Conservation (phyloP, 2,797 vertebrate species). For the Tauraco hartlaubi region DNA sequence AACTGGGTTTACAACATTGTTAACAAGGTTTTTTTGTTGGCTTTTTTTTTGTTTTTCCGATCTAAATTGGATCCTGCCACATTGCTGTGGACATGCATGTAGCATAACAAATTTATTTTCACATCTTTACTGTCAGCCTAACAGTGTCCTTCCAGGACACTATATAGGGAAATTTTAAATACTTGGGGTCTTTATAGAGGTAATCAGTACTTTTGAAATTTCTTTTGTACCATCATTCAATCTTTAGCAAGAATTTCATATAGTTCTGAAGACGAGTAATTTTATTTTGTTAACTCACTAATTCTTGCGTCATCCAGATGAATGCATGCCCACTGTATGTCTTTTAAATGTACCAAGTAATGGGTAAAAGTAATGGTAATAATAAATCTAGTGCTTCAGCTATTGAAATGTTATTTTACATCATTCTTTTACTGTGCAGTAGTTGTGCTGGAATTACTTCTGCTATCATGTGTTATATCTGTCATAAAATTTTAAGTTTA, state of each 20-base stretch:
- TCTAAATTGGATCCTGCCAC: neutral
- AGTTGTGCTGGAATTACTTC: constrained; percentile 11
- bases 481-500: neutral
- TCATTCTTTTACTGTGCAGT: neutral
- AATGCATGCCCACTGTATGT: neutral
- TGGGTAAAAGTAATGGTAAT: neutral
- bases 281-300: neutral
- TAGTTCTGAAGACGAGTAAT: neutral
- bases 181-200: neutral
- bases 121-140: neutral
- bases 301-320: neutral
- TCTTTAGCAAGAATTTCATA: neutral
- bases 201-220: neutral
- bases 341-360: neutral
- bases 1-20: neutral
- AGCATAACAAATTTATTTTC: neutral
- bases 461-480: neutral
- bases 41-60: neutral
- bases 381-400: neutral
- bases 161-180: neutral
- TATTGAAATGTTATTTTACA: neutral
- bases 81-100: neutral
- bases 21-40: neutral
- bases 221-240: neutral
- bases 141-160: neutral